Base-by-base conservation (phyloP, 2,888 invertebrate species). In the Heliconius sara region DNA sequence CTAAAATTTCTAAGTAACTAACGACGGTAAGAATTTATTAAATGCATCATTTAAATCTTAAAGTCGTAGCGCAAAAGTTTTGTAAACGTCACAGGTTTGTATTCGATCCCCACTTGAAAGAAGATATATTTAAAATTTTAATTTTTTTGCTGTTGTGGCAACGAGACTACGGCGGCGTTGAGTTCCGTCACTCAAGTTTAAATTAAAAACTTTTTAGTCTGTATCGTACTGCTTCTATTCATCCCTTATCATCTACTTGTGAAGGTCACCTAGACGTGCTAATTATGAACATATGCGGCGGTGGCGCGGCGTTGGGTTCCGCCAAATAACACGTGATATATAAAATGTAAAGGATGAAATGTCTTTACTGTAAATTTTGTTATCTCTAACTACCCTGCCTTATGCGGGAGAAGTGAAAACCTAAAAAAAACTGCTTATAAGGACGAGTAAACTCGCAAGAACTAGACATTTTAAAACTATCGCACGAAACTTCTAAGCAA, bases 21-120 rank as follows among this genome's bases (percentile, higher is more conserved):
- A 72, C 47, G 27, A 27, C 25, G 22, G 63, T 66, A 65, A 75
- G 75, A 66, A 66, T 65, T 75, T 72, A 22, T 72, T 57, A 52
- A 27, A 30, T 52, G 30, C 52, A 65, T 13, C 0, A 25, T 65
- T 27, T 10, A 13, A 27, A 65, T 65, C 2, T 65, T 65, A 52
- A 52, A 52, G 19, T 52, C 19, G 52, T 52, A 52, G 52, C 19
- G 19, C 52, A 19, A 7, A 22, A 22, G 52, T 19, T 19, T n/a
- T 60, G 60, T n/a, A 60, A 60, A 60, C 10, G 60, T 10, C n/a
- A n/a, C n/a, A n/a, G n/a, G n/a, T n/a, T 3, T 60, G 57, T 10
- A 7, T 60, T 60, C n/a, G 57, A 60, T 60, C n/a, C n/a, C 10
- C 57, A n/a, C 10, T 9, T 2, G n/a, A 10, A 10, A n/a, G 22